These are phyloP conservation scores for Gambelia wislizenii DNA, from an alignment of 2,797 vertebrate species.

Conservation along the genomic window DNA sequence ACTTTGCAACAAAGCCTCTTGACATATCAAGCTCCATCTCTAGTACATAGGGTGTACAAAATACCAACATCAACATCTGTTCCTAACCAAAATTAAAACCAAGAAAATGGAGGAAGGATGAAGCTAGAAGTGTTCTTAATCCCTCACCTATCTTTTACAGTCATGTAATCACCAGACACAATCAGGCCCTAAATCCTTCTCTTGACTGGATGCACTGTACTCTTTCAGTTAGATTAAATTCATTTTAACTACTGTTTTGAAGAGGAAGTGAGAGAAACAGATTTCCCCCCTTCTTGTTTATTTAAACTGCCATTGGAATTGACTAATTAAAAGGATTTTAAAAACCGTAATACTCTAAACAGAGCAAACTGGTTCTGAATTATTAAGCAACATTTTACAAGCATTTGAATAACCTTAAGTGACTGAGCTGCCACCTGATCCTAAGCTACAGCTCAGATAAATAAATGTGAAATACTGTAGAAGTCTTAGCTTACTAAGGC, in stretches of 20 bases:
- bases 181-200: slow-evolving; percentile 41
- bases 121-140: slow-evolving; percentile 26
- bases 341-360: slow-evolving; percentile 83
- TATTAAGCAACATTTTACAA: slow-evolving; percentile 85
- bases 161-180: slow-evolving; percentile 20
- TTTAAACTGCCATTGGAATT: slow-evolving; percentile 81
- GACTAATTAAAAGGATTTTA: slow-evolving; percentile 83
- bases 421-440: slow-evolving; percentile 83
- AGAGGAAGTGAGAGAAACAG: slow-evolving; percentile 51
- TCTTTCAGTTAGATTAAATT: slow-evolving; percentile 63
- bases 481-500: slow-evolving; percentile 76
- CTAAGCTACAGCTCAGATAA: slow-evolving; percentile 81
- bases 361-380: slow-evolving; percentile 84
- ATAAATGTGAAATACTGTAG: slow-evolving; percentile 81
- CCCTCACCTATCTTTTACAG: slow-evolving; percentile 20
- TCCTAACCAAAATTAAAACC: slow-evolving; percentile 18
- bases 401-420: slow-evolving; percentile 84
- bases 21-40: neutral
- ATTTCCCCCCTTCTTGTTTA: slow-evolving; percentile 71
- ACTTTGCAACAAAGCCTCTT: neutral
- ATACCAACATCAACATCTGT: slow-evolving; percentile 24
- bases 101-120: slow-evolving; percentile 1
- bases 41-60: slow-evolving; percentile 1
- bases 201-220: slow-evolving; percentile 50
- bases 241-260: slow-evolving; percentile 67